Base-by-base conservation (phyloP, 2,888 invertebrate genomes). In the Troides aeacus region DNA sequence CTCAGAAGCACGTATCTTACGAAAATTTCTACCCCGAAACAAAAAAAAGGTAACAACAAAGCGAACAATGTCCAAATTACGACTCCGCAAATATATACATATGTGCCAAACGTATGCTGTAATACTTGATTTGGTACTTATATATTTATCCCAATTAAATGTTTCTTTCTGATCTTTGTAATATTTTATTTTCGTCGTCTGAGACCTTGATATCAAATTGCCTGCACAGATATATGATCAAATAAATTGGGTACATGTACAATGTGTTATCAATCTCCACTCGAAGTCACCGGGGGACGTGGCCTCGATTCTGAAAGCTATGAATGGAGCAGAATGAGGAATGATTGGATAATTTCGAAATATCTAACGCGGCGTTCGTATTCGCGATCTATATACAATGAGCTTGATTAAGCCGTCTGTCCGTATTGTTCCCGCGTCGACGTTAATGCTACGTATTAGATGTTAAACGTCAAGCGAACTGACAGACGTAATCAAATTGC, bases 351-450 rank as follows among this genome's bases (percentile, higher is more conserved):
- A 62, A 62, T 62, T 18, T 66, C 39, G 36, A 62, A 66, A 56
- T 24, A 23, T 46, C 56, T 21, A 36, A 23, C 62, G n/a, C 50
- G 21, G n/a, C 56, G 50, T 18, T 53, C 10, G 36, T 46, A 69
- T 62, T 42, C 30, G 42, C 57, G 69, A 62, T 69, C 65, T 65
- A 69, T 69, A 50, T 69, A 69, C 69, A 69, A 69, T 69, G 58
- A 50, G 69, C 30, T 65, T 69, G 62, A 69, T 69, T 69, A 64
- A 68, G 50, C 62, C 7, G 23, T 62, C 64, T 8, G 57, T 56
- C 50, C 15, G 46, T 39, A 66, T 69, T 69, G 65, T 69, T 69
- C 57, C 10, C 69, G 23, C 65, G 24, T 62, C 69, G 57, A 15
- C 18, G 36, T 24, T 17, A 18, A 42, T 46, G 23, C 59, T 59